phyloP scores from a whole-genome alignment of 2,113 vertebrate genomes.

The Vimba vimba region DNA sequence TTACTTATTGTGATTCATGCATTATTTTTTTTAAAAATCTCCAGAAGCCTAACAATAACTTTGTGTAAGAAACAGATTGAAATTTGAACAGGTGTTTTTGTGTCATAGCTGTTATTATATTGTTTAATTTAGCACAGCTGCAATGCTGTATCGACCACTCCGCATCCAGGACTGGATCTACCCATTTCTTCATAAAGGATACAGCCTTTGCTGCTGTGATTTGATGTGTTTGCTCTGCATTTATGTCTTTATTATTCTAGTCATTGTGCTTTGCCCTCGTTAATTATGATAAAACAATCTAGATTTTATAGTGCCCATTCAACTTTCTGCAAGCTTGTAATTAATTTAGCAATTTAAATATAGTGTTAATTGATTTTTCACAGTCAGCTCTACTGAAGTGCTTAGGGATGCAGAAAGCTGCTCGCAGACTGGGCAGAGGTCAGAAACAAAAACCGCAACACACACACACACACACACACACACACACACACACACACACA shows the following conservation, averaged over 20 bases:
- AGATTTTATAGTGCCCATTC: slow-evolving; percentile 5
- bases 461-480: neutral
- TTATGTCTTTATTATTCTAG: slow-evolving; percentile 10
- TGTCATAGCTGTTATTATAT: neutral
- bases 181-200: neutral
- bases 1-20: neutral
- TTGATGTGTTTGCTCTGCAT: neutral
- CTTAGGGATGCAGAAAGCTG: slow-evolving; percentile 35
- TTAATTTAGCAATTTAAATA: slow-evolving; percentile 28
- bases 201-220: neutral
- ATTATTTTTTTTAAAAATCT: neutral
- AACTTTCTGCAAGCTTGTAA: slow-evolving; percentile 16
- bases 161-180: neutral
- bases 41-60: neutral
- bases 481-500: neutral
- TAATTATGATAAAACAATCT: slow-evolving; percentile 26
- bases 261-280: neutral
- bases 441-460: neutral
- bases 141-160: neutral
- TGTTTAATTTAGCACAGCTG: neutral
- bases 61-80: neutral
- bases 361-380: slow-evolving; percentile 43
- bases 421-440: neutral
- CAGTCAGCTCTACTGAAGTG: slow-evolving; percentile 25
- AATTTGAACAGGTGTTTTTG: slow-evolving; percentile 4